Evolutionary conservation across 2,113 vertebrate genomes (phyloP).

Genomic region (Hiodon alosoides): DNA sequence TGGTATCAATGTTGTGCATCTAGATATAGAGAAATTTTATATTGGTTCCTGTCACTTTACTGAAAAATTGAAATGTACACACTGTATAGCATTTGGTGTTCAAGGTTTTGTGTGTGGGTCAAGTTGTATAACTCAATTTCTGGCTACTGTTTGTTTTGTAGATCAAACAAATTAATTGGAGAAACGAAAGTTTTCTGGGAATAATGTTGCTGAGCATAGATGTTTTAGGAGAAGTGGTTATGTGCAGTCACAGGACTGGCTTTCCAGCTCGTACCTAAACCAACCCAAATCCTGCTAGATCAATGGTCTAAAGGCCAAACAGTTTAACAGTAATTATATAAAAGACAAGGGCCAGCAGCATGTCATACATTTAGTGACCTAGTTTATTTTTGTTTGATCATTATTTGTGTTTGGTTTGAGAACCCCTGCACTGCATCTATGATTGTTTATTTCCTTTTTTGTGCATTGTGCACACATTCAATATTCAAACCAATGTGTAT

Average conservation of each 20-base stretch:
- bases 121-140: background rate
- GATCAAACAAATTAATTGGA: background rate
- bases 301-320: background rate
- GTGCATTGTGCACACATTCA: background rate
- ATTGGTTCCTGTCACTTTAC: too few relatives aligned
- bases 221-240: background rate
- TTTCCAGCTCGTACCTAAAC: background rate
- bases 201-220: background rate
- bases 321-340: background rate
- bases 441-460: background rate
- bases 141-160: background rate
- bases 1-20: constrained; percentile 11
- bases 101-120: background rate
- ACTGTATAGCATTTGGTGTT: too few relatives aligned
- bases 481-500: background rate
- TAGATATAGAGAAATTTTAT: background rate
- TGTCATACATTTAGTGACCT: background rate
- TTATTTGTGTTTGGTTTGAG: background rate
- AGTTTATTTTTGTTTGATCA: background rate
- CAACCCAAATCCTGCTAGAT: background rate
- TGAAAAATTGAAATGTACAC: too few relatives aligned
- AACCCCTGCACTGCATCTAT: background rate
- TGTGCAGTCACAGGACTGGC: background rate
- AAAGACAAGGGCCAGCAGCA: background rate
- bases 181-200: background rate